phyloP scores from a whole-genome alignment of 2,113 vertebrate genomes.

The Brachyistius frenatus region DNA sequence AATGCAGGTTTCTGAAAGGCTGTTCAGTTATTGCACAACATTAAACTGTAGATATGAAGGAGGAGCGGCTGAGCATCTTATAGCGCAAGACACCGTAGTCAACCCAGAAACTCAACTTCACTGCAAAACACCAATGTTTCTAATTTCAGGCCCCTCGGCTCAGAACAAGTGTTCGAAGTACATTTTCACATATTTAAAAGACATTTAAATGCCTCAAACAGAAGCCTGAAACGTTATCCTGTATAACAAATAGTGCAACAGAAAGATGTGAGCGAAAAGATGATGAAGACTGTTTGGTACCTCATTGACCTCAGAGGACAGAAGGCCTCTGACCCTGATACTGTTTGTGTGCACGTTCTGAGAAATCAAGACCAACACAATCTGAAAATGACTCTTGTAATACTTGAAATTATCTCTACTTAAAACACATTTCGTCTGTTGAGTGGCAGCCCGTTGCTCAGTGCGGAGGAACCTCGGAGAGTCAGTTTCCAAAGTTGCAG shows the following conservation, averaged over 20 bases:
- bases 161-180: conserved; percentile 24
- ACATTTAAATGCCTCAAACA: conserved; percentile 3
- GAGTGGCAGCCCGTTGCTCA: conserved; percentile 3
- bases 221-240: conserved; percentile 10
- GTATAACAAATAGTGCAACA: conserved; percentile 37
- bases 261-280: conserved; percentile 18
- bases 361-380: conserved; percentile 28
- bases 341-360: conserved; percentile 5
- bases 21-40: conserved; percentile 33
- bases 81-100: conserved; percentile 1
- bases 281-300: neutral
- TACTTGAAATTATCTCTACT: neutral
- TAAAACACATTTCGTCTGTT: conserved; percentile 6
- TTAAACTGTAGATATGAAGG: conserved; percentile 12
- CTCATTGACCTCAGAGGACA: neutral
- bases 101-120: conserved; percentile 11
- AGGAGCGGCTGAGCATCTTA: neutral
- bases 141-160: neutral
- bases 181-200: conserved; percentile 24
- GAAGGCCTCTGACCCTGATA: conserved; percentile 14
- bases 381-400: neutral
- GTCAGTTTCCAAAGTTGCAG: conserved; percentile 66
- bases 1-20: conserved; percentile 24
- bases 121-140: neutral
- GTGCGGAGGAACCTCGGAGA: conserved; percentile 6